phyloP scores from a whole-genome alignment of 2,113 vertebrate species.

The Caretta caretta region DNA sequence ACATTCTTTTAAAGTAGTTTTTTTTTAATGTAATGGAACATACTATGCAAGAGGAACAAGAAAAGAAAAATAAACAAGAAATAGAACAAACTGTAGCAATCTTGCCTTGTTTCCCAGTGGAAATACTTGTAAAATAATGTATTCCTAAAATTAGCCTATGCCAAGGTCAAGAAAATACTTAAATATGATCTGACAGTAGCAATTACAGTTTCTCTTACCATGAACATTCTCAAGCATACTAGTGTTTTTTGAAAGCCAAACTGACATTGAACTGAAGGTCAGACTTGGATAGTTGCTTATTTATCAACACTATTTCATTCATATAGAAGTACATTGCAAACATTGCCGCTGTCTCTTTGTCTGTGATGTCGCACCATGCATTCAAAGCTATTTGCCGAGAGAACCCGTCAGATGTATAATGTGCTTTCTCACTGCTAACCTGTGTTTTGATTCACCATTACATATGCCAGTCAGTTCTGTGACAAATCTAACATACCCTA shows the following conservation, averaged over 20 bases:
- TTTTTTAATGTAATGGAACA: not conserved
- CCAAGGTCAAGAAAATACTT: not conserved
- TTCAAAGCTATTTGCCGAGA: not conserved
- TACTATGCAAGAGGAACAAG: not conserved
- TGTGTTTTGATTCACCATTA: not conserved
- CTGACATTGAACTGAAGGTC: not conserved
- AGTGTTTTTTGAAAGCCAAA: not conserved
- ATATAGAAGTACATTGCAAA: not conserved
- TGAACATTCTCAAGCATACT: not conserved
- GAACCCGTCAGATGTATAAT: not conserved
- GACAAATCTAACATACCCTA: conserved; percentile 19
- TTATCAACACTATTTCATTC: not conserved
- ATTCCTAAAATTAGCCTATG: not conserved
- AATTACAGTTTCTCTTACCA: not conserved
- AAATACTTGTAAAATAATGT: not conserved
- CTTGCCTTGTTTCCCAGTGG: not conserved
- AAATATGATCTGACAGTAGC: not conserved
- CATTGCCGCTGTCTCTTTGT: not conserved
- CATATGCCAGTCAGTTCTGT: not conserved
- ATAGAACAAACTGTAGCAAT: not conserved
- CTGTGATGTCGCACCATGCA: not conserved
- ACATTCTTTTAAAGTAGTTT: accelerated
- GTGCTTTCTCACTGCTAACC: not conserved
- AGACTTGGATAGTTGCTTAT: not conserved
- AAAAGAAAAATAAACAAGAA: not conserved